These are phyloP conservation scores for Frankliniella fusca DNA, from an alignment of 2,888 invertebrate genomes.

Conservation along the genomic window DNA sequence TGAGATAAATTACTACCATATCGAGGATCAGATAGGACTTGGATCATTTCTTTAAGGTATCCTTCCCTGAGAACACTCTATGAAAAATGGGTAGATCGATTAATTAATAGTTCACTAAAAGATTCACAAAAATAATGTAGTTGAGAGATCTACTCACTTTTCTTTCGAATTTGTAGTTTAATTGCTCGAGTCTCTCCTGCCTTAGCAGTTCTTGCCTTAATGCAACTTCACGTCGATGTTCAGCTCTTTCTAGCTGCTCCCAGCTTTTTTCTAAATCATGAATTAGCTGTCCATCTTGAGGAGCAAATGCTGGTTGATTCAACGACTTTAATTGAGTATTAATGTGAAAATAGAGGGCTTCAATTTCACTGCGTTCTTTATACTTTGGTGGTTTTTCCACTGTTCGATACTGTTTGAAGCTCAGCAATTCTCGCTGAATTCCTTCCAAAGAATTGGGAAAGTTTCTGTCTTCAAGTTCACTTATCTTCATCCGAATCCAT, in stretches of 20 bases:
- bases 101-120: background rate
- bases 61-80: conserved; percentile 86
- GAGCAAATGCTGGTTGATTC: conserved; percentile 79
- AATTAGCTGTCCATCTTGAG: conserved; percentile 84
- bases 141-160: conserved; percentile 58
- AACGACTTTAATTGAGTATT: conserved; percentile 94
- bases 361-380: conserved; percentile 94
- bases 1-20: conserved; percentile 87
- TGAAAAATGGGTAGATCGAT: conserved; percentile 35
- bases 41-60: conserved; percentile 96
- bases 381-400: conserved; percentile 98
- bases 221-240: conserved; percentile 90
- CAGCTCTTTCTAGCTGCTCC: conserved; percentile 87
- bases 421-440: conserved; percentile 81
- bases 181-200: conserved; percentile 88
- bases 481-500: conserved; percentile 88
- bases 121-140: background rate
- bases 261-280: conserved; percentile 95
- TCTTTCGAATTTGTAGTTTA: conserved; percentile 92
- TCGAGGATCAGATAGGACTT: conserved; percentile 85
- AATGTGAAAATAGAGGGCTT: conserved; percentile 93
- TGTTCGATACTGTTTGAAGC: conserved; percentile 93
- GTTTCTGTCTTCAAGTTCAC: conserved; percentile 73
- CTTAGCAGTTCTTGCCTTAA: conserved; percentile 83
- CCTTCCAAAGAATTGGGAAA: conserved; percentile 94